These are phyloP conservation scores for Grantiella picta DNA, from an alignment of 2,113 vertebrate genomes.

Conservation along the genomic window DNA sequence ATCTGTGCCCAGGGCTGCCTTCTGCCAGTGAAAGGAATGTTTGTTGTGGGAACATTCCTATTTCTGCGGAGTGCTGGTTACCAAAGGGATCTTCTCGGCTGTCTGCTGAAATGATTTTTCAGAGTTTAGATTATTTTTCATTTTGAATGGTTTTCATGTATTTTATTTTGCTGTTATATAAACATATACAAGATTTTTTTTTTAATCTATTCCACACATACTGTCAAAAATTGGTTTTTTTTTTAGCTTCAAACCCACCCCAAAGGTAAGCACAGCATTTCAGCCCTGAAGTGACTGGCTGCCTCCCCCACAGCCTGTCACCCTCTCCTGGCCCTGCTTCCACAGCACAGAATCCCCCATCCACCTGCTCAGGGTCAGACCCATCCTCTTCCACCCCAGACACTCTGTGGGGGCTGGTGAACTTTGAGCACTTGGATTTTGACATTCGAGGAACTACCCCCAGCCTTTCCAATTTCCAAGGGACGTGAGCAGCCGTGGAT, in stretches of 20 bases:
- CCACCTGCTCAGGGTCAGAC: background rate
- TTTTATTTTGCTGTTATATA: background rate
- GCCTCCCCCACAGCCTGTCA: background rate
- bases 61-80: background rate
- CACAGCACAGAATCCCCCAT: background rate
- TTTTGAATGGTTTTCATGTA: background rate
- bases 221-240: fast-evolving
- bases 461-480: conserved; percentile 9
- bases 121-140: background rate
- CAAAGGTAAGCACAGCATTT: background rate
- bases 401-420: background rate
- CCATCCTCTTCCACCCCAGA: background rate
- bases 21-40: fast-evolving
- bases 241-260: background rate
- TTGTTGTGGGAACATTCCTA: background rate
- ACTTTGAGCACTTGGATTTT: background rate
- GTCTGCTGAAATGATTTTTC: background rate
- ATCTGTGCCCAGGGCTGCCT: background rate
- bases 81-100: background rate
- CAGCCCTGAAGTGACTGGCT: fast-evolving
- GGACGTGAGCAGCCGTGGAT: conserved; percentile 24
- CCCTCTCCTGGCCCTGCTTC: background rate
- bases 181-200: fast-evolving
- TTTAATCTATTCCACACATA: background rate
- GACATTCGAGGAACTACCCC: background rate